phyloP scores from a whole-genome alignment of 2,113 vertebrate genomes.

The Anhinga anhinga region DNA sequence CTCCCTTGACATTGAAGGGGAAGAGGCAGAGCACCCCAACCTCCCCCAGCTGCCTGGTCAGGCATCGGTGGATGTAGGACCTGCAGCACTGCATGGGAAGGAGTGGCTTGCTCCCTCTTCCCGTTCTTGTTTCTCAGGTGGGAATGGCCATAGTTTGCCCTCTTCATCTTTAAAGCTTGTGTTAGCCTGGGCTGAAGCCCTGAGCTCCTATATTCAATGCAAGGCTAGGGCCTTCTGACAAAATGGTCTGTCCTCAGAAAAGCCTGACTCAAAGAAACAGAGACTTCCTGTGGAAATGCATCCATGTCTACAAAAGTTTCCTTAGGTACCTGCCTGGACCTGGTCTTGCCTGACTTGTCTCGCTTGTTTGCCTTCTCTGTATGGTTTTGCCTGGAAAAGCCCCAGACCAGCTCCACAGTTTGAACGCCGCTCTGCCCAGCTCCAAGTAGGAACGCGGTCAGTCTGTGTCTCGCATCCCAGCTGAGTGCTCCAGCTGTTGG shows the following conservation, averaged over 20 bases:
- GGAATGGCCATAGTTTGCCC: neutral
- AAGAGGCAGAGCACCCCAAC: neutral
- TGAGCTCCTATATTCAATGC: accelerated
- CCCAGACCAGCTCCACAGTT: neutral
- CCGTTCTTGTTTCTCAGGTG: neutral
- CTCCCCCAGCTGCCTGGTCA: neutral
- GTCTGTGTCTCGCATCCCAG: neutral
- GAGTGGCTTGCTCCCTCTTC: neutral
- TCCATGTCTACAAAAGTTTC: neutral
- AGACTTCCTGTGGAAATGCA: neutral
- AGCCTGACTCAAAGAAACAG: neutral
- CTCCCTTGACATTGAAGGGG: neutral
- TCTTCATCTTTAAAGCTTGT: neutral
- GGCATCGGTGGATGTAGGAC: neutral
- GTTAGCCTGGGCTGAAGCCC: neutral
- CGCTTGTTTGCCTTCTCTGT: neutral
- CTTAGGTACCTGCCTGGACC: neutral
- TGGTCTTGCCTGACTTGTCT: neutral
- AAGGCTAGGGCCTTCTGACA: neutral
- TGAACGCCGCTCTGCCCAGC: neutral
- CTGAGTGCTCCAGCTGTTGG: neutral
- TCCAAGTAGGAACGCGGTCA: neutral
- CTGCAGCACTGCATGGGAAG: neutral
- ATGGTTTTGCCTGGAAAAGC: neutral
- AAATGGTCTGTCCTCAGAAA: neutral